These are phyloP conservation scores for Pangasius mekongensis DNA, from an alignment of 2,797 vertebrate species.

Conservation along the genomic window DNA sequence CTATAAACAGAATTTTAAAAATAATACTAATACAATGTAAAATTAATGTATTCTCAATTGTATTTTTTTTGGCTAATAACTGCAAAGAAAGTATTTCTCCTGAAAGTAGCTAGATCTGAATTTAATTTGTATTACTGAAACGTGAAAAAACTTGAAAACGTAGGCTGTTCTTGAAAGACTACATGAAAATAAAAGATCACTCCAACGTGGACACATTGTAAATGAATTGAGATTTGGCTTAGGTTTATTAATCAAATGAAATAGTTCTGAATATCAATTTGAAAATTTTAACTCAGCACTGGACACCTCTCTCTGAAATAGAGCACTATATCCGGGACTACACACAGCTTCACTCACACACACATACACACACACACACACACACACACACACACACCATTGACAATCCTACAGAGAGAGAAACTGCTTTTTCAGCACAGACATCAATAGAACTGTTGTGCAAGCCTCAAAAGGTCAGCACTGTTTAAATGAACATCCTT, in stretches of 20 bases:
- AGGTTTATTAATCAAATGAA: background rate
- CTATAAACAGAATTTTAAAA: background rate
- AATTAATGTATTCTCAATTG: too few species aligned
- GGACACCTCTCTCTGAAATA: background rate
- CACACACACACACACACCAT: slow-evolving; percentile 16
- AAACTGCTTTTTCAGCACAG: slow-evolving; percentile 16
- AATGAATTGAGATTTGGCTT: background rate
- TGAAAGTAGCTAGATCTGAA: background rate
- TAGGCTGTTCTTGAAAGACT: background rate
- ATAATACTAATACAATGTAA: too few species aligned
- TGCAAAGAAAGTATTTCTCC: background rate
- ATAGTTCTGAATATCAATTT: background rate
- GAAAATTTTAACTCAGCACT: background rate
- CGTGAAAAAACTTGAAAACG: background rate
- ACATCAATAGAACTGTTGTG: slow-evolving; percentile 34
- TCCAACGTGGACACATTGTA: background rate
- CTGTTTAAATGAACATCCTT: slow-evolving; percentile 38
- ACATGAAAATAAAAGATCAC: background rate
- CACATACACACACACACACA: slow-evolving; percentile 7
- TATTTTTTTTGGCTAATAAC: too few species aligned
- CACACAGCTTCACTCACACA: background rate
- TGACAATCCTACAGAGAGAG: background rate
- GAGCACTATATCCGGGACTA: background rate
- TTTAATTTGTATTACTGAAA: background rate
- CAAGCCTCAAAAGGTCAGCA: slow-evolving; percentile 21